Evolutionary conservation across 2,113 vertebrate genomes (phyloP), one percentile per base, ranked within the genome.

Genomic region (Sebastes fasciatus): DNA sequence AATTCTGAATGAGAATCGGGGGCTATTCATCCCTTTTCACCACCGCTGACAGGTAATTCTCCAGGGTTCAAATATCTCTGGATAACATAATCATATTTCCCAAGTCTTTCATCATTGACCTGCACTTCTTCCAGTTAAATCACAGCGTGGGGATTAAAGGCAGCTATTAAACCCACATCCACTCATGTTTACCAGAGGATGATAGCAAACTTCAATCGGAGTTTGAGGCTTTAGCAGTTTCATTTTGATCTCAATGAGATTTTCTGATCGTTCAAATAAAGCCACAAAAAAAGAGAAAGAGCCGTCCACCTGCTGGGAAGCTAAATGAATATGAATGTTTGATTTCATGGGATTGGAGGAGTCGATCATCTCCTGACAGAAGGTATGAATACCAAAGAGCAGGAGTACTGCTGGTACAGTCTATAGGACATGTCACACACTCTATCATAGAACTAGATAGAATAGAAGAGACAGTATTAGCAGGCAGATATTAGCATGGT

Each of bases 111-210:
- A 92, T 92, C 83, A 90, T 74, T 92, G 93, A 92, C 90, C 92
- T 84, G 83, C 70, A 61, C 82, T 66, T 75, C 82, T 77, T 81
- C 75, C 78, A 88, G 83, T 88, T 80, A 85, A 91, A 94, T 93
- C 89, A 68, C 89, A 95, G 92, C 86, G 75, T 46, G 62, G 78
- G 90, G 94, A 95, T 95, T 96, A 95, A 94, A 93, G 86, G 76
- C 84, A 87, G 90, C 93, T 94, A 94, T 95, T 94, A 94, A 89
- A 94, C 85, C 92, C 74, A 89, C 94, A 96, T 95, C 94, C 94
- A 92, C 92, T 93, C 85, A 80, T 94, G 90, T 94, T 94, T 94
- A 88, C 92, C 86, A 60, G 65, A 84, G 94, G 93, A 95, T 94
- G 80, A 94, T 88, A 88, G 94, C 83, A 91, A 93, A 94, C 92